Conservation (phyloP, 2,888 invertebrate species). For the Adelphocoris suturalis region DNA sequence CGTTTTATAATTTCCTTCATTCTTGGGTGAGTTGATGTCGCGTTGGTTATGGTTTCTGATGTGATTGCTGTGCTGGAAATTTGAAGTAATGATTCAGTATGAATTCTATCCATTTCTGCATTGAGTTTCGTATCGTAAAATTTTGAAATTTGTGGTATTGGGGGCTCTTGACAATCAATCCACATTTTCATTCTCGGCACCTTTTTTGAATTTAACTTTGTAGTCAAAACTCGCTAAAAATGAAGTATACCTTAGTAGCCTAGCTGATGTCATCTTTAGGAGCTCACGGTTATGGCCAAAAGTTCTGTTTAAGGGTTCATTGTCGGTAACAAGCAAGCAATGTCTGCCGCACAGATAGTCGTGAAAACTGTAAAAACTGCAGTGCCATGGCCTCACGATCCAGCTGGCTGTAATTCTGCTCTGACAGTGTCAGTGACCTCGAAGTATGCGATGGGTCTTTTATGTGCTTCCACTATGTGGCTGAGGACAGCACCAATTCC, state of each 20-base stretch:
- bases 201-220: constrained; percentile 47
- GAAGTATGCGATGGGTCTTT: constrained; percentile 44
- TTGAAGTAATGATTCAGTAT: constrained; percentile 60
- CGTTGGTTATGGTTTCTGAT: constrained; percentile 29
- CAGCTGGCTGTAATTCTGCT: constrained; percentile 58
- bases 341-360: constrained; percentile 55
- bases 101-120: constrained; percentile 49
- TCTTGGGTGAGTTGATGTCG: constrained; percentile 65
- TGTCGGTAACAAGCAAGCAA: constrained; percentile 69
- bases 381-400: constrained; percentile 73
- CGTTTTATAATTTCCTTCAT: background rate
- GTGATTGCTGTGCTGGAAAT: constrained; percentile 57
- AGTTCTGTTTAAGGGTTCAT: constrained; percentile 68
- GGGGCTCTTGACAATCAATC: constrained; percentile 65
- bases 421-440: background rate
- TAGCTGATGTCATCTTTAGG: constrained; percentile 68
- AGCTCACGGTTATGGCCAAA: constrained; percentile 64
- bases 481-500: constrained; percentile 53
- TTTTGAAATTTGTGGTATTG: background rate
- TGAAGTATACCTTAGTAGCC: constrained; percentile 67
- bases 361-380: constrained; percentile 66
- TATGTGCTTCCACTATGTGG: background rate
- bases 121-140: constrained; percentile 16
- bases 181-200: constrained; percentile 37
- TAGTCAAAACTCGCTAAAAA: constrained; percentile 72